phyloP scores from a whole-genome alignment of 2,113 vertebrate species.

The Guaruba guarouba region DNA sequence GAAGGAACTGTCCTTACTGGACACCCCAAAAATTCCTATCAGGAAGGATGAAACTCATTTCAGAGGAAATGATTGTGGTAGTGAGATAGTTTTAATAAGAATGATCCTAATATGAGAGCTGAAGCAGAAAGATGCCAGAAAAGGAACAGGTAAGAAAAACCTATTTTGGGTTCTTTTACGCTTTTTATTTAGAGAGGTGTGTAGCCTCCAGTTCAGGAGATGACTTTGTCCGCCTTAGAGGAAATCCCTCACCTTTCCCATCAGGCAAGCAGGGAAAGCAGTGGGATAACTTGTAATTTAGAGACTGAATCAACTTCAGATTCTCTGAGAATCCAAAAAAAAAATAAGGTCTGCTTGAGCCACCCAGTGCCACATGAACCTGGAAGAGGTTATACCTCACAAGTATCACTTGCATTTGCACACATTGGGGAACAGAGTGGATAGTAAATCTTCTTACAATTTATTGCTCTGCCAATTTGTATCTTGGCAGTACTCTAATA shows the following conservation, averaged over 20 bases:
- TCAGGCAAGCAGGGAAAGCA: neutral
- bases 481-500: constrained; percentile 65
- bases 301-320: neutral
- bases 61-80: neutral
- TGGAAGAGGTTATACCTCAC: neutral
- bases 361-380: neutral
- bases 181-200: neutral
- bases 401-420: constrained; percentile 22
- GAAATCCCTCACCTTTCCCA: neutral
- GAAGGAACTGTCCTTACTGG: neutral
- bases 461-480: constrained; percentile 60
- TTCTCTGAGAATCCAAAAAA: neutral
- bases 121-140: neutral
- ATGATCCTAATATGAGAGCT: neutral
- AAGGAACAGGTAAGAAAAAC: neutral
- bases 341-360: neutral
- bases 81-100: neutral
- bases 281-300: neutral
- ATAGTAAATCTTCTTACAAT: constrained; percentile 55
- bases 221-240: neutral
- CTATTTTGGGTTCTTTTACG: neutral
- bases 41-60: neutral
- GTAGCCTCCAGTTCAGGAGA: neutral
- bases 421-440: constrained; percentile 28
- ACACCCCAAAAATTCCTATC: neutral